Evolutionary conservation across 2,888 invertebrate genomes (phyloP).

Genomic region (Hydroisotoma schaefferi): DNA sequence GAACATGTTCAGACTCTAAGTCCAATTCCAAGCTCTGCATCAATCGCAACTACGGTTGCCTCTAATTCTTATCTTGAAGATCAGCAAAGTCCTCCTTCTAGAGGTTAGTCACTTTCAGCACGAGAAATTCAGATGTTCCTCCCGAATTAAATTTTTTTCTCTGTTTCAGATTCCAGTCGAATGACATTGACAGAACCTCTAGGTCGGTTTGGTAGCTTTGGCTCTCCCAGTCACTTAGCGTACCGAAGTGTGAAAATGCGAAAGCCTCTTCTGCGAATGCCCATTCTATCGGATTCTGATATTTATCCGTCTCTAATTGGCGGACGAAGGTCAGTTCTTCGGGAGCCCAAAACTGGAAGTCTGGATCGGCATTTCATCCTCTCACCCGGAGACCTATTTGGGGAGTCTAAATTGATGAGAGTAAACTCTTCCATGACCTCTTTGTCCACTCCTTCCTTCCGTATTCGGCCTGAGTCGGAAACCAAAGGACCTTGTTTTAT

Average conservation of each 20-base stretch:
- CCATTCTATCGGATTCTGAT: conserved; percentile 40
- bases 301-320: conserved; percentile 31
- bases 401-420: conserved; percentile 40
- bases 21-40: conserved; percentile 80
- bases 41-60: conserved; percentile 45
- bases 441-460: conserved; percentile 46
- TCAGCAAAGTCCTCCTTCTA: conserved; percentile 35
- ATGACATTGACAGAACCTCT: conserved; percentile 43
- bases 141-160: not conserved
- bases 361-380: conserved; percentile 42
- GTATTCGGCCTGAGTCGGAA: conserved; percentile 43
- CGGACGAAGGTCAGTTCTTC: conserved; percentile 9
- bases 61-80: not conserved
- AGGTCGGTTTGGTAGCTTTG: conserved; percentile 15
- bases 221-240: conserved; percentile 11
- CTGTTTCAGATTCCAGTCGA: conserved; percentile 33
- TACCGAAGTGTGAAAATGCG: conserved; percentile 41
- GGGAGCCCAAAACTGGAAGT: conserved; percentile 40
- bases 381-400: conserved; percentile 42
- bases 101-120: conserved; percentile 26
- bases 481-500: conserved; percentile 61
- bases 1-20: conserved; percentile 75
- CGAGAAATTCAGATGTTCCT: not conserved
- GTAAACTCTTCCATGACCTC: conserved; percentile 49
- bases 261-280: conserved; percentile 41